Evolutionary conservation across 2,797 vertebrate genomes (phyloP).

Genomic region (Parauchenoglanis ngamensis): DNA sequence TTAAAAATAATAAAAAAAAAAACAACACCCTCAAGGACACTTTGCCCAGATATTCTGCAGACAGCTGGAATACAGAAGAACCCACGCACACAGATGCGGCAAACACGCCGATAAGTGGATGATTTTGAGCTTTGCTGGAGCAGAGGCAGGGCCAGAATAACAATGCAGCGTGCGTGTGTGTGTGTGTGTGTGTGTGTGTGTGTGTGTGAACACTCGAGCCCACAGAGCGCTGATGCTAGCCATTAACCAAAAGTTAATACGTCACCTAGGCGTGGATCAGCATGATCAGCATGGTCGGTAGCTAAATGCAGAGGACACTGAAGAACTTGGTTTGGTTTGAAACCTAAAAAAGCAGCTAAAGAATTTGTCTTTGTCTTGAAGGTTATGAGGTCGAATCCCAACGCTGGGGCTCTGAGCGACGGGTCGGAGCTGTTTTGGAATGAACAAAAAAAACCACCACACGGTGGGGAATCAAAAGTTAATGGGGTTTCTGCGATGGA

Average conservation of each 20-base stretch:
- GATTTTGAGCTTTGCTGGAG: conserved; percentile 46
- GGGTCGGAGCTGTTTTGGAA: neutral
- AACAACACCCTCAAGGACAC: neutral
- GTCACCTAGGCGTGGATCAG: conserved; percentile 42
- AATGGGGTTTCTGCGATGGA: neutral
- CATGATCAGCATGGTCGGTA: neutral
- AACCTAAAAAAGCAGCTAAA: neutral
- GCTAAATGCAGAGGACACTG: neutral
- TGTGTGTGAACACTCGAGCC: too few relatives aligned
- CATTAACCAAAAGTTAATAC: conserved; percentile 55
- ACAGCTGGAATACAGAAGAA: neutral
- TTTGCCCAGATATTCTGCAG: neutral
- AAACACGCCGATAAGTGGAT: neutral
- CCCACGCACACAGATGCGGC: neutral
- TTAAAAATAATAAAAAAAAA: neutral
- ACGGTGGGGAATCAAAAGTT: neutral
- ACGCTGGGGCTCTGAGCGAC: neutral
- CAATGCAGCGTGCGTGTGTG: too few relatives aligned
- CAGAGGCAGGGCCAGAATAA: conserved; percentile 52
- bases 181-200: too few relatives aligned
- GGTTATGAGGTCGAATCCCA: neutral
- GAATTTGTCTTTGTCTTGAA: neutral
- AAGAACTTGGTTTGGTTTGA: neutral
- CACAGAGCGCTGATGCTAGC: conserved; percentile 42
- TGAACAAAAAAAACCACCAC: neutral